phyloP scores from a whole-genome alignment of 1,140 invertebrate genomes.

The Drosophila punjabiensis region DNA sequence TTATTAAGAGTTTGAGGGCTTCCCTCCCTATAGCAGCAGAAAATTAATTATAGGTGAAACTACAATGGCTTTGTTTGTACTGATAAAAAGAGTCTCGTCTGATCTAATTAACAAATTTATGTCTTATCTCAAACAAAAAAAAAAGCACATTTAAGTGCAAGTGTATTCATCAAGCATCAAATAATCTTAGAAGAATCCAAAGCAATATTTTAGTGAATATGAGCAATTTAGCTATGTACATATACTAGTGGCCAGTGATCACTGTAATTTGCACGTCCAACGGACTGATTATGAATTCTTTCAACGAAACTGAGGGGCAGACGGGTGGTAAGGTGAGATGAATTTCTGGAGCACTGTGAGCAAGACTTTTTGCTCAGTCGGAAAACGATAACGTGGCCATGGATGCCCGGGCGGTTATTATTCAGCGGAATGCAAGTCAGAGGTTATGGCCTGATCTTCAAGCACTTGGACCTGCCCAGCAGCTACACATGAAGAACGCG shows the following conservation, averaged over 20 bases:
- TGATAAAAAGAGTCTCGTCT: neutral
- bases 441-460: neutral
- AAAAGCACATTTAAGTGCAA: neutral
- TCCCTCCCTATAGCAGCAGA: neutral
- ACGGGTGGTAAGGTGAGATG: neutral
- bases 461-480: neutral
- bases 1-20: neutral
- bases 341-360: constrained; percentile 29
- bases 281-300: constrained; percentile 8
- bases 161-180: neutral
- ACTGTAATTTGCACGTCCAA: neutral
- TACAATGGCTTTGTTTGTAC: neutral
- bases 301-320: neutral
- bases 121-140: neutral
- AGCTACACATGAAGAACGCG: constrained; percentile 1
- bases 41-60: neutral
- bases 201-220: neutral
- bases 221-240: neutral
- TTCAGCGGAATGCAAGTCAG: neutral
- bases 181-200: neutral
- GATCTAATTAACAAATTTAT: neutral
- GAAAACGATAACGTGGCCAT: constrained; percentile 70
- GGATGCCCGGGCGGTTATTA: constrained; percentile 12
- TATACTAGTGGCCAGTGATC: neutral
- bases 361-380: constrained; percentile 24